Percentiles rank a stretch among this genome's conserved stretches.
Evolutionary conservation across 2,888 invertebrate species (phyloP).

Genomic region (Ectemnius cavifrons): DNA sequence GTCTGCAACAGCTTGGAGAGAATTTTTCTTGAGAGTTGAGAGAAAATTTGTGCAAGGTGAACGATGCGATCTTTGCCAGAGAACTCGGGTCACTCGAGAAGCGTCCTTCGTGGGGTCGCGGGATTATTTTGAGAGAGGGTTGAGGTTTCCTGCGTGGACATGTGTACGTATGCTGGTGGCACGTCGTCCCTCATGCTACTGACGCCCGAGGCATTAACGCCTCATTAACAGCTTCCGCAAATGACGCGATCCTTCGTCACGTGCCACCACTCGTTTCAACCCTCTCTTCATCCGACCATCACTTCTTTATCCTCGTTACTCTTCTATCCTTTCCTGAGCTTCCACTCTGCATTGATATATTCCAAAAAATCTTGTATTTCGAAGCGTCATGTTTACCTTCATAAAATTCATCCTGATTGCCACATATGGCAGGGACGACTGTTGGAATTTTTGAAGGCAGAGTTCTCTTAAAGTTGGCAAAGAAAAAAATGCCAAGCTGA

Average conservation of each 20-base stretch:
- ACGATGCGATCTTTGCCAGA: neutral
- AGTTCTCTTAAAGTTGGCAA: no score
- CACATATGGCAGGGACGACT: neutral
- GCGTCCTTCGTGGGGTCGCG: conserved; percentile 38
- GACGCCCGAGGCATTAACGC: conserved; percentile 63
- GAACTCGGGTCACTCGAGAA: neutral
- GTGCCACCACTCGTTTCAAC: conserved; percentile 37
- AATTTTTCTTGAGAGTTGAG: no score
- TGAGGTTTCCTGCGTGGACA: neutral
- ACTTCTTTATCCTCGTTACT: conserved; percentile 1
- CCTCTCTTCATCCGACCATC: neutral
- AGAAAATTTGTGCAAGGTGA: no score
- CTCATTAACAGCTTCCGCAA: conserved; percentile 69
- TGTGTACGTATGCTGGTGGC: neutral
- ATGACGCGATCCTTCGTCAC: conserved; percentile 65
- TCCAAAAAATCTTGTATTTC: conserved; percentile 5
- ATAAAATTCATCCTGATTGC: neutral
- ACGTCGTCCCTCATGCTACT: conserved; percentile 21
- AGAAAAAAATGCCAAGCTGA: no score
- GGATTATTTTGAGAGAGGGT: conserved; percentile 53
- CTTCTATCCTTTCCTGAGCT: neutral
- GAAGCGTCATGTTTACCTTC: neutral
- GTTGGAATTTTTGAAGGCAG: no score
- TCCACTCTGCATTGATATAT: neutral
- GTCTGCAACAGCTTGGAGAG: no score